Evolutionary conservation across 2,888 invertebrate genomes (phyloP).

Genomic region (Rotaria sp.): DNA sequence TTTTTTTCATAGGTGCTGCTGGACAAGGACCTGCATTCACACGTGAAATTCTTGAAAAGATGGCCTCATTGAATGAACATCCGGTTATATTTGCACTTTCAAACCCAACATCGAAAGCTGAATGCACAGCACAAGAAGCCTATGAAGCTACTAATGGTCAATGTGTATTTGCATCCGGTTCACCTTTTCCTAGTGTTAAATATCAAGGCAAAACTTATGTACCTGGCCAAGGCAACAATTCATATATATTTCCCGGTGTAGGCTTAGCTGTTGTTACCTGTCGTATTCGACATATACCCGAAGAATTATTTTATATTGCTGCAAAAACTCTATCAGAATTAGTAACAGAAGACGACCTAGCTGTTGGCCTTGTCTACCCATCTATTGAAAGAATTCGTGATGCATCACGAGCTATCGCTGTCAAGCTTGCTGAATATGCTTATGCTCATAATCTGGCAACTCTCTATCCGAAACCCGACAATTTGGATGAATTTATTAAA

Average conservation of each 20-base stretch:
- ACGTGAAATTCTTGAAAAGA: conserved; percentile 70
- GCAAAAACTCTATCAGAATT: conserved; percentile 78
- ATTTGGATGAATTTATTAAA: conserved; percentile 58
- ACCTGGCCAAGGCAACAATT: conserved; percentile 77
- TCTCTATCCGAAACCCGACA: conserved; percentile 59
- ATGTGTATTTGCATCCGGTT: conserved; percentile 81
- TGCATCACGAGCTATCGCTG: conserved; percentile 79
- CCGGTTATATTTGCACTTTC: conserved; percentile 91
- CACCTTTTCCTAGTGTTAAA: conserved; percentile 82
- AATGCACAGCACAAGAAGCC: conserved; percentile 93
- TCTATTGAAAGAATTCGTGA: conserved; percentile 73
- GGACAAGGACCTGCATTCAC: conserved; percentile 88
- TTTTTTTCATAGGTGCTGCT: conserved; percentile 66
- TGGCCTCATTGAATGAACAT: conserved; percentile 73
- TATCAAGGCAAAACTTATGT: conserved; percentile 71
- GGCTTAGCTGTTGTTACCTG: conserved; percentile 88
- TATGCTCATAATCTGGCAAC: conserved; percentile 61
- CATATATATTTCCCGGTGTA: conserved; percentile 81
- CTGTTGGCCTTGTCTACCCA: conserved; percentile 80
- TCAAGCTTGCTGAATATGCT: conserved; percentile 71
- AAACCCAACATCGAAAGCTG: conserved; percentile 94
- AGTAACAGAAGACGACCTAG: conserved; percentile 73
- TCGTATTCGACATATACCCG: conserved; percentile 82
- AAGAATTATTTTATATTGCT: conserved; percentile 84
- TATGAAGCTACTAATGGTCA: conserved; percentile 75